Evolutionary conservation across 2,113 vertebrate species (phyloP).

Genomic region (Heliornis fulica): DNA sequence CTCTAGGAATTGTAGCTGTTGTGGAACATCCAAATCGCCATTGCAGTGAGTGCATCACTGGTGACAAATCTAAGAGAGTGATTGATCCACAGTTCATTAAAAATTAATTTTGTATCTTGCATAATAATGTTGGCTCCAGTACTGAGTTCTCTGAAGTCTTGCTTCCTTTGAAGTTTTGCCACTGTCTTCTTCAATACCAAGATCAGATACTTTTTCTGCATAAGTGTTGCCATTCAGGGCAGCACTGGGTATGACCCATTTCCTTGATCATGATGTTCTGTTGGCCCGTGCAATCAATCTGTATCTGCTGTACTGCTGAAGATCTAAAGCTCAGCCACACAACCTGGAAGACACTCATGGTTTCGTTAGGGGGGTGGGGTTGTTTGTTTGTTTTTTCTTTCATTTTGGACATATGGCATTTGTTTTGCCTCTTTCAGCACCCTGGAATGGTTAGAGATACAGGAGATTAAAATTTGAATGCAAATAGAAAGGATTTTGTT

Average conservation of each 20-base stretch:
- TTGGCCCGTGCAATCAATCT: background rate
- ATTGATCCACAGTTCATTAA: conserved; percentile 17
- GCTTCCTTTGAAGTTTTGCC: conserved; percentile 42
- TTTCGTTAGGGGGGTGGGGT: background rate
- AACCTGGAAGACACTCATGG: background rate
- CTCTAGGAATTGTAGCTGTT: background rate
- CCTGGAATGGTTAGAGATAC: background rate
- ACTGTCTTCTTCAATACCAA: background rate
- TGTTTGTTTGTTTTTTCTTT: background rate
- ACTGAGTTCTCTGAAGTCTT: conserved; percentile 20
- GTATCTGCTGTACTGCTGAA: background rate
- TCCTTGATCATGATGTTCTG: background rate
- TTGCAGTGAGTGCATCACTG: background rate
- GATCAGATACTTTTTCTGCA: background rate
- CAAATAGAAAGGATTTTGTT: background rate
- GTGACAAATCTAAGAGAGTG: background rate
- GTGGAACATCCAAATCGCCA: background rate
- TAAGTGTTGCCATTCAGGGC: background rate
- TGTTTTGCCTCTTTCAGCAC: background rate
- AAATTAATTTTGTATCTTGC: background rate
- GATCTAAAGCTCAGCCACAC: background rate
- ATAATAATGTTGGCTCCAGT: background rate
- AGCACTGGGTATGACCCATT: background rate
- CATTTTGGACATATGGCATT: background rate
- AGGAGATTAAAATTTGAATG: background rate